Conservation (phyloP, 2,888 invertebrate genomes). For the Sarcophaga variegata region DNA sequence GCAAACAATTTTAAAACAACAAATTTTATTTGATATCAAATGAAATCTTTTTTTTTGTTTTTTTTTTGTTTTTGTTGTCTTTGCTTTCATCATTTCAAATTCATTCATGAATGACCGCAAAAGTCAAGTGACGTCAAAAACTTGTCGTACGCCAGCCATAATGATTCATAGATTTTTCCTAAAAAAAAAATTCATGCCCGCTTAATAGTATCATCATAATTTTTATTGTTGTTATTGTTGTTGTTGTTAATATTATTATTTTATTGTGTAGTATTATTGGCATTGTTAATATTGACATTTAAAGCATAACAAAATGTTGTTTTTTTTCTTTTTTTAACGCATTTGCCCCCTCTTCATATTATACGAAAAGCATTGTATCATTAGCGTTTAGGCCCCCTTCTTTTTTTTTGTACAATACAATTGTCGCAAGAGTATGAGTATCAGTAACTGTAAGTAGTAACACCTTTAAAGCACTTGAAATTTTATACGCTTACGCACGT, state of each 20-base stretch:
- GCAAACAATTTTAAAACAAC: conserved; percentile 22
- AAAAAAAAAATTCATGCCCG: no score
- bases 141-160: conserved; percentile 46
- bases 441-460: not conserved
- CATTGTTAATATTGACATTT: conserved; percentile 19
- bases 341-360: not conserved
- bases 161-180: conserved; percentile 52
- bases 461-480: conserved; percentile 26
- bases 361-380: not conserved
- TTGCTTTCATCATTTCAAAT: conserved; percentile 11
- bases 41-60: not conserved
- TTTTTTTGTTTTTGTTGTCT: not conserved
- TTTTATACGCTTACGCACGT: conserved; percentile 26
- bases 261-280: not conserved
- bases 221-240: not conserved
- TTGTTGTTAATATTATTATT: not conserved
- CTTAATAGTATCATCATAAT: no score
- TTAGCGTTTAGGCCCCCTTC: conserved; percentile 14
- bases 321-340: no score
- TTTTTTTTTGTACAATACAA: not conserved
- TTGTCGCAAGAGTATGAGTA: not conserved
- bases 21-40: not conserved
- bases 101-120: conserved; percentile 24
- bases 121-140: conserved; percentile 59
- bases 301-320: conserved; percentile 4